Evolutionary conservation across 2,113 vertebrate genomes (phyloP), one percentile per base, ranked within the genome.

Genomic region (Pseudorhombus dupliciocellatus): DNA sequence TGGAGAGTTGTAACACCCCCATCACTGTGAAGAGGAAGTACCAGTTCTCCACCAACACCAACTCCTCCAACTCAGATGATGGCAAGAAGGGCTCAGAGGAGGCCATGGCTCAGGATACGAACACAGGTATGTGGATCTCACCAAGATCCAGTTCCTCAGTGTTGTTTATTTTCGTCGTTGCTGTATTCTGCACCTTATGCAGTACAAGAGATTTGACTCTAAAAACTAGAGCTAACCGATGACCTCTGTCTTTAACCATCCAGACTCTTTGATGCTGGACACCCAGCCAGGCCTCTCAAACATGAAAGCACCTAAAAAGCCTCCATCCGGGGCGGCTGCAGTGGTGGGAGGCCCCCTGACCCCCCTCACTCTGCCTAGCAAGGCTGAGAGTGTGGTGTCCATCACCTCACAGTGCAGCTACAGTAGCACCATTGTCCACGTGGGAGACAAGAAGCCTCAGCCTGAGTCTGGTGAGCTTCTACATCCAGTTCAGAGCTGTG

Each of bases 361-460:
- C 3, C 91, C 95, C 1, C 90, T 97, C 77, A 63, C 95, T 1
- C 75, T 97, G 77, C 95, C 92, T 28, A 92, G 95, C 86, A 97
- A 97, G 81, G 96, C 97, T 0, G 97, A 96, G 87, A 98, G 97
- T 3, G 95, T 97, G 70, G 94, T 95, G 9, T 99, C 97, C 54
- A 95, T 98, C 81, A 96, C 94, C 75, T 99, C 97, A 61, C 97
- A 96, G 86, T 98, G 98, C 91, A 99, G 97, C 90, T 98, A 98
- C 91, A 98, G 97, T 80, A 99, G 98, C 85, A 99, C 98, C 84
- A 95, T 98, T 9, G 97, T 99, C 54, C 98, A 99, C 0, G 97
- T 98, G 30, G 97, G 97, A 50, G 97, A 99, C 93, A 99, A 98
- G 86, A 99, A 98, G 82, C 67, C 91, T 1, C 96, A 94, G 25